A percentile compares a stretch with the other conserved stretches of the same genome.
Evolutionary conservation across 2,113 vertebrate genomes (phyloP).

Genomic region (Pantherophis guttatus): DNA sequence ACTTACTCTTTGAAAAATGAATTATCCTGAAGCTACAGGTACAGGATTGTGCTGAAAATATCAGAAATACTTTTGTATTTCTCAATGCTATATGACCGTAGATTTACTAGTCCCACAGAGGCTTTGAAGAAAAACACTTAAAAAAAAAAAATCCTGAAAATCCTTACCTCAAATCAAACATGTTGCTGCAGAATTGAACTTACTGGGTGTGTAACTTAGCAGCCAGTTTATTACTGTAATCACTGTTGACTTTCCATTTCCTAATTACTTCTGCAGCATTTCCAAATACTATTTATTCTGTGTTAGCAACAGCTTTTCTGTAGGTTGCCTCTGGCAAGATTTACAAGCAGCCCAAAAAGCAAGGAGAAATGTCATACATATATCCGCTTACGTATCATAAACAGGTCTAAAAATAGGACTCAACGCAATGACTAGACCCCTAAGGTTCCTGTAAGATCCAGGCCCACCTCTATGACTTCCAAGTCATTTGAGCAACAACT

Average conservation of each 20-base stretch:
- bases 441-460: not conserved
- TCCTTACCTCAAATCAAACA: not conserved
- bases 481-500: not conserved
- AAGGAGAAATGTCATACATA: not conserved
- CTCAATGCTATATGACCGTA: not conserved
- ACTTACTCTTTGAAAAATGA: not conserved
- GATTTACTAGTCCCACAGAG: not conserved
- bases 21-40: not conserved
- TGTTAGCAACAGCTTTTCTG: not conserved
- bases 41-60: not conserved
- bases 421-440: not conserved
- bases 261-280: not conserved
- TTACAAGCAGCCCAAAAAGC: not conserved
- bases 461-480: not conserved
- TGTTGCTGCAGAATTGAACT: not conserved
- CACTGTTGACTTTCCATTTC: not conserved
- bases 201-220: conserved; percentile 39
- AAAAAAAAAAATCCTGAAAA: not conserved
- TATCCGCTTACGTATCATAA: not conserved
- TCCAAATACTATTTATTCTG: not conserved
- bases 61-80: not conserved
- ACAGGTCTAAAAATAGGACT: not conserved
- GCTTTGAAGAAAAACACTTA: not conserved
- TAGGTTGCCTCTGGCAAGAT: not conserved
- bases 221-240: conserved; percentile 24